phyloP scores from a whole-genome alignment of 2,113 vertebrate genomes.

The Hiodon alosoides region DNA sequence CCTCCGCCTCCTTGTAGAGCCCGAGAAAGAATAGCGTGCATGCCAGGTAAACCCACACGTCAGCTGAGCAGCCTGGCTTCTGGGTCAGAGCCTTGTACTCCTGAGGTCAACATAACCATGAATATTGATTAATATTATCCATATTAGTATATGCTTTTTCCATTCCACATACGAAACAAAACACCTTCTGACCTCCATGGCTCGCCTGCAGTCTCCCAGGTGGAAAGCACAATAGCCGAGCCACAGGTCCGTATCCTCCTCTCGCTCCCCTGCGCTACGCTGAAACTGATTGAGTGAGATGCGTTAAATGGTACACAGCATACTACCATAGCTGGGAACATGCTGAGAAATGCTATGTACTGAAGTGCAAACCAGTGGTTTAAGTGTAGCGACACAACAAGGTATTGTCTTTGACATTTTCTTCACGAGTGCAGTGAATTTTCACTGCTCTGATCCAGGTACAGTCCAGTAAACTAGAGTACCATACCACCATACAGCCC shows the following conservation, averaged over 20 bases:
- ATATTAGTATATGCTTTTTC: slow-evolving; percentile 1
- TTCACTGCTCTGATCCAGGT: background rate
- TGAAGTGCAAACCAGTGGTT: background rate
- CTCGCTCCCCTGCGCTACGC: slow-evolving; percentile 73
- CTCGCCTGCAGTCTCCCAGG: slow-evolving; percentile 86
- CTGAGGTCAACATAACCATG: slow-evolving; percentile 53
- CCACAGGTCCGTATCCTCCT: slow-evolving; percentile 79
- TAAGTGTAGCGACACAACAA: background rate
- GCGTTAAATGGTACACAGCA: background rate
- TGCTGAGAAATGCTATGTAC: background rate
- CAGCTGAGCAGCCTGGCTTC: slow-evolving; percentile 66
- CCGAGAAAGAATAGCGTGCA: slow-evolving; percentile 89
- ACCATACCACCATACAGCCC: background rate
- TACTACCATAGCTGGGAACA: background rate
- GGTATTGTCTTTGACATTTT: too few relatives aligned
- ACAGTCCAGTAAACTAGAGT: background rate
- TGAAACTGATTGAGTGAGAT: slow-evolving; percentile 72
- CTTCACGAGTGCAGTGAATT: background rate
- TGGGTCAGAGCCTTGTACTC: slow-evolving; percentile 76
- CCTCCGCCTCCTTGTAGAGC: slow-evolving; percentile 89
- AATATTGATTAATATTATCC: background rate
- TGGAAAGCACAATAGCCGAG: slow-evolving; percentile 91
- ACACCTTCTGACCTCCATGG: slow-evolving; percentile 73
- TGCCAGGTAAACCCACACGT: slow-evolving; percentile 89
- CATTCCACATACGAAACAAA: background rate